A percentile compares a stretch with the other conserved stretches of the same genome.
Conservation (phyloP, 2,113 vertebrate species). For the Pelecanus crispus region DNA sequence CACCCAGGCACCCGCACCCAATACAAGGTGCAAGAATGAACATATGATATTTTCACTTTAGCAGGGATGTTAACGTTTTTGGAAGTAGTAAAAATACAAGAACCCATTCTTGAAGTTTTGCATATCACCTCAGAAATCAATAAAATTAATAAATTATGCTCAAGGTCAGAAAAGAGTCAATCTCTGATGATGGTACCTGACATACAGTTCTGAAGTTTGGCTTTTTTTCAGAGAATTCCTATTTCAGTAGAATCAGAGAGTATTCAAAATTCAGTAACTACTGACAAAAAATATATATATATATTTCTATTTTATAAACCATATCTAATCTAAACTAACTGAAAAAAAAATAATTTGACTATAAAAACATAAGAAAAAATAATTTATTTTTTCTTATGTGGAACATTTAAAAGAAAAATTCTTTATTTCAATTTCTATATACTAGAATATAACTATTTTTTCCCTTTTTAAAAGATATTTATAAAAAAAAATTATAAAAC, state of each 20-base stretch:
- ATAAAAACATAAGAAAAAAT: no score
- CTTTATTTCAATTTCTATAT: no score
- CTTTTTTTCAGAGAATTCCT: not conserved
- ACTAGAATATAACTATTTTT: not conserved
- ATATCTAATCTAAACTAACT: no score
- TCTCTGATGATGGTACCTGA: not conserved
- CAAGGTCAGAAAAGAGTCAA: not conserved
- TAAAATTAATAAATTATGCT: not conserved
- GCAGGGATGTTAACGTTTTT: not conserved
- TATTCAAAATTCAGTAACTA: not conserved
- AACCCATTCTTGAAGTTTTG: not conserved
- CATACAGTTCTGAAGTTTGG: not conserved
- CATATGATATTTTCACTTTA: not conserved
- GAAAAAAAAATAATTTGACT: no score
- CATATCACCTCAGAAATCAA: not conserved
- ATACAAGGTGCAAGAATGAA: not conserved
- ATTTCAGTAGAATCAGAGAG: not conserved
- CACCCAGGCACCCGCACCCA: not conserved
- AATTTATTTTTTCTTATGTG: no score
- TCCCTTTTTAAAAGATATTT: not conserved
- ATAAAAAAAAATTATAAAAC: not conserved
- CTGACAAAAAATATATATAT: not conserved
- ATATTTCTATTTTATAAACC: not conserved
- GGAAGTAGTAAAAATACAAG: not conserved
- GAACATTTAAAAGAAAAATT: no score